Conservation (phyloP, 2,888 invertebrate genomes). For the Caenorhabditis sp. region DNA sequence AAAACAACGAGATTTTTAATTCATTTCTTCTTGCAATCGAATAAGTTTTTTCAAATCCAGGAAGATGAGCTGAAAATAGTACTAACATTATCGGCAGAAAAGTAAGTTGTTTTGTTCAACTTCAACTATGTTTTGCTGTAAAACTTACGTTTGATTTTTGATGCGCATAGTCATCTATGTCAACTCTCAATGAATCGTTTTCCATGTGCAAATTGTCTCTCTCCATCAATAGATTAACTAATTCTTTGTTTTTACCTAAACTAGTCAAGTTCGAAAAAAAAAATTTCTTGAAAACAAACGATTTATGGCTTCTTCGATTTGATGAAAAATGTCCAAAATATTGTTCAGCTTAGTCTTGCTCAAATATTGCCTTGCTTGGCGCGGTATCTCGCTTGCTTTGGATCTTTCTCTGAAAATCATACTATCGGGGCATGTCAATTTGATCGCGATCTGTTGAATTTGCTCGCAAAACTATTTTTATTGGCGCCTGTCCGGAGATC, state of each 20-base stretch:
- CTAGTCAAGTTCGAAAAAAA: conserved; percentile 43
- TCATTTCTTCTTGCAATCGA: conserved; percentile 22
- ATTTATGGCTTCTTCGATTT: conserved; percentile 59
- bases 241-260: conserved; percentile 87
- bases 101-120: neutral
- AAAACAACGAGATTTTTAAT: no score
- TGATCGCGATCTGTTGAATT: no score
- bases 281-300: conserved; percentile 36
- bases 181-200: conserved; percentile 96
- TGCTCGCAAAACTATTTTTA: no score
- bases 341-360: conserved; percentile 53
- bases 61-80: conserved; percentile 21
- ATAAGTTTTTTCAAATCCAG: conserved; percentile 37
- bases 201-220: conserved; percentile 97
- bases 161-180: conserved; percentile 92
- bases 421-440: neutral
- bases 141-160: conserved; percentile 60
- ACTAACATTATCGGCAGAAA: neutral
- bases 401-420: conserved; percentile 73
- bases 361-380: conserved; percentile 63
- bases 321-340: conserved; percentile 39
- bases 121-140: neutral
- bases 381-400: conserved; percentile 60
- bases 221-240: conserved; percentile 91
- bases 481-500: no score